Evolutionary conservation across 1,140 invertebrate species (phyloP), one percentile per base, ranked within the genome.

Genomic region (Listronotus bonariensis): DNA sequence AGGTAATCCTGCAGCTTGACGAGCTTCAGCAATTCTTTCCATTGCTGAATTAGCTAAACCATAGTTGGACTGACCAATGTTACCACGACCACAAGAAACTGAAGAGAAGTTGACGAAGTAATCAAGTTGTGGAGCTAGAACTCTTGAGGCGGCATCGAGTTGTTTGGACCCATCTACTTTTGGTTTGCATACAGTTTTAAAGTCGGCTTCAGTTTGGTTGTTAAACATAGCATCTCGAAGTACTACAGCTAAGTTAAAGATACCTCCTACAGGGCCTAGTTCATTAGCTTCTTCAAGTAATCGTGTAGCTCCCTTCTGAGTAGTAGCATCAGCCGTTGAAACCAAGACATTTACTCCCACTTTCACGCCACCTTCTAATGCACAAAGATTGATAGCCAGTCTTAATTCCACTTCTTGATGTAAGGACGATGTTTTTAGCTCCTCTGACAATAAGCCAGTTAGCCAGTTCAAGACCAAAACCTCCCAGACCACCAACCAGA

Each of bases 81-180:
- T 98, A 59, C 97, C 97, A 56, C 94, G 87, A 8, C 96, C 96
- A 79, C 95, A 96, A 12, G 92, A 92, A 15, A 98, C 89, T 17
- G 93, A 96, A 11, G 96, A 99, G 82, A 98, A 99, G 11, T 87
- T 90, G 8, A 96, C 91, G 76, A 97, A 98, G 80, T 95, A 92
- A 68, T 96, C 92, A 51, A 96, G 77, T 49, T 90, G 81, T 0
- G 90, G 86, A 69, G 92, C 93, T 36, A 89, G 75, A 53, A 85
- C 82, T 26, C 95, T 83, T 0, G 91, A 91, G 1, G 84, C 86
- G 0, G 75, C 70, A 76, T 97, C 95, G 38, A 97, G 76, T 73
- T 89, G 84, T 49, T 88, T 87, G 0, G 92, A 94, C 17, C 87
- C 92, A 53, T 91, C 88, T 51, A 96, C 86, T 81, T 96, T 96